Evolutionary conservation across 2,797 vertebrate species (phyloP).

Genomic region (Rhabdomys pumilio): DNA sequence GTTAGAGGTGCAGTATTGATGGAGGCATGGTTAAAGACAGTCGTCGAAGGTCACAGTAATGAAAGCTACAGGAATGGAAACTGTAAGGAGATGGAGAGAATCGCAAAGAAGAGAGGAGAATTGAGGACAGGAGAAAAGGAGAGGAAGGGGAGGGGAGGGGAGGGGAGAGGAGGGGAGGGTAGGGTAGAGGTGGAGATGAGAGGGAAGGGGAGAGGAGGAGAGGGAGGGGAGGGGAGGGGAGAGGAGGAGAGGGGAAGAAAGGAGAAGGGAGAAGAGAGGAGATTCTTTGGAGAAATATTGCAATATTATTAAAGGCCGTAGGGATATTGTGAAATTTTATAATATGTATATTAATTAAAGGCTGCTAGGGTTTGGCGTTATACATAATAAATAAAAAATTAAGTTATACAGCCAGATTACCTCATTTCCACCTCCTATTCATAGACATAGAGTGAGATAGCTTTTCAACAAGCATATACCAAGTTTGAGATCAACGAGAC

Average conservation of each 20-base stretch:
- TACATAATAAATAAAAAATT: constrained; percentile 72
- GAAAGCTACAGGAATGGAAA: constrained; percentile 39
- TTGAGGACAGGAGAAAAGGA: neutral
- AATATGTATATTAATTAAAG: constrained; percentile 61
- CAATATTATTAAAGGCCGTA: neutral
- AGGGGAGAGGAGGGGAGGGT: accelerated
- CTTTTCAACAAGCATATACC: constrained; percentile 39
- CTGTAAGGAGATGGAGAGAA: neutral
- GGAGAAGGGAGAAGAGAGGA: neutral
- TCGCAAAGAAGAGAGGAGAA: neutral
- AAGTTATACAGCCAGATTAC: constrained; percentile 61
- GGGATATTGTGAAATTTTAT: constrained; percentile 67
- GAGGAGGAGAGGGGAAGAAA: too few species aligned
- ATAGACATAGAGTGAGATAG: constrained; percentile 22
- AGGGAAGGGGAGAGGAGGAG: too few species aligned
- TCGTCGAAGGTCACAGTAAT: constrained; percentile 16
- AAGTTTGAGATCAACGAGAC: neutral
- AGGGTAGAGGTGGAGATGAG: too few species aligned
- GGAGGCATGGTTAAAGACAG: constrained; percentile 21
- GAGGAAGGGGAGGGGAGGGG: too few species aligned
- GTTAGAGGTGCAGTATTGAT: constrained; percentile 8
- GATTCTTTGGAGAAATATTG: constrained; percentile 11
- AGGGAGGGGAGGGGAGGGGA: too few species aligned
- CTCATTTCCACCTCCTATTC: constrained; percentile 65
- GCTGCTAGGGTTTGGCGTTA: constrained; percentile 46